Conservation (phyloP, 2,113 vertebrate species). For the Dicaeum eximium region DNA sequence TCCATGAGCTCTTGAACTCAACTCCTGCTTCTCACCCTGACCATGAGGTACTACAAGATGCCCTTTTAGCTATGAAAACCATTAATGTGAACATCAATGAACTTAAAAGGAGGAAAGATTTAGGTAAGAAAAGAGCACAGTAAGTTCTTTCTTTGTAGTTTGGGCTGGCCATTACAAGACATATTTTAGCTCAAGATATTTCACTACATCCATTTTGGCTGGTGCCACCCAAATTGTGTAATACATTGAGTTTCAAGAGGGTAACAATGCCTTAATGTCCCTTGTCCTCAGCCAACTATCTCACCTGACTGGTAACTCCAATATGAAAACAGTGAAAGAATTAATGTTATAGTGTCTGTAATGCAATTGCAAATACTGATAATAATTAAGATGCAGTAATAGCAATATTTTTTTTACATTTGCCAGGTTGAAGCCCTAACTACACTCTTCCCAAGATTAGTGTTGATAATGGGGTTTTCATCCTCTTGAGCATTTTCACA, state of each 20-base stretch:
- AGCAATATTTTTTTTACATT: neutral
- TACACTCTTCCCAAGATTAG: neutral
- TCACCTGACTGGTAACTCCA: neutral
- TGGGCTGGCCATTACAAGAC: neutral
- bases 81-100: constrained; percentile 95
- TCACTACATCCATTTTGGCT: neutral
- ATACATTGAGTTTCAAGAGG: neutral
- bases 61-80: constrained; percentile 80
- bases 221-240: neutral
- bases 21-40: constrained; percentile 91
- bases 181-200: neutral
- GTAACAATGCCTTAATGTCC: neutral
- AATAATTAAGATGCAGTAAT: neutral
- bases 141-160: neutral
- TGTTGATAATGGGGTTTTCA: neutral
- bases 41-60: constrained; percentile 76
- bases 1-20: constrained; percentile 86
- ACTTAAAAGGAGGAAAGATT: constrained; percentile 91
- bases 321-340: neutral
- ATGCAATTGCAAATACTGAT: neutral
- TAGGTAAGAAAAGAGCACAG: constrained; percentile 75
- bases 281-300: neutral
- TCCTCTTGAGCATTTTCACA: constrained; percentile 20
- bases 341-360: neutral
- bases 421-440: neutral